Base-by-base conservation (phyloP, 2,113 vertebrate species). In the Cacatua alba region DNA sequence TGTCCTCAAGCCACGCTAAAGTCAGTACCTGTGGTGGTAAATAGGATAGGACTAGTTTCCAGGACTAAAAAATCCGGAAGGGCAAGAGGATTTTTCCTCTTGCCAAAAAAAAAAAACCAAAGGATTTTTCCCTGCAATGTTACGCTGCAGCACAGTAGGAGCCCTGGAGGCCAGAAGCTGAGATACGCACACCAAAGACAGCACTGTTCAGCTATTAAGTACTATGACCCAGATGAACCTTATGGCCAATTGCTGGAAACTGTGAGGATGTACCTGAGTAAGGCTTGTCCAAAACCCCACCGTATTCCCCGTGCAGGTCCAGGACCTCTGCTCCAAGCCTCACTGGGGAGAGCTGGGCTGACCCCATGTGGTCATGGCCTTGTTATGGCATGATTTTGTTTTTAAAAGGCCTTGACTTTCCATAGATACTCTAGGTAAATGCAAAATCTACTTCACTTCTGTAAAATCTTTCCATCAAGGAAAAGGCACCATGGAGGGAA, bases 271-370 rank as follows among this genome's bases (percentile, higher is more conserved):
- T n/a, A 15, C 49, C 51, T 55, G 92, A 57, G 26, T 7, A 7
- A 76, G 16, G 26, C 39, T 85, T 7, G 16, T 33, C 90, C 78
- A 55, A 55, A 81, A 91, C 46, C 2, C 4, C 1, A 0, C 37
- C 0, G 2, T 5, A 28, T 31, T 68, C 55, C 51, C 1, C 0
- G 2, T 1, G 8, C 43, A 29, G 39, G 10, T 24, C 39, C 52
- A 33, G 48, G 28, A 57, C 2, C 18, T 72, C 67, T 8, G 57
- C 75, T 43, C n/a, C 1, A 3, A 81, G 86, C 28, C 46, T 81
- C 43, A 1, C 7, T 21, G 78, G 85, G 88, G 85, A 96, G 86
- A 93, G 82, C 94, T 88, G 94, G 63, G 63, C 92, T 96, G 95
- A 94, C 85, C 85, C 94, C 96, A 6, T 65, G 96, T 80, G 94